A percentile compares a stretch with the other conserved stretches of the same genome.
These are phyloP conservation scores for Cassiopea xamachana DNA, from an alignment of 30 jellyfish, hydroid and myxozoan species.

Conservation along the genomic window DNA sequence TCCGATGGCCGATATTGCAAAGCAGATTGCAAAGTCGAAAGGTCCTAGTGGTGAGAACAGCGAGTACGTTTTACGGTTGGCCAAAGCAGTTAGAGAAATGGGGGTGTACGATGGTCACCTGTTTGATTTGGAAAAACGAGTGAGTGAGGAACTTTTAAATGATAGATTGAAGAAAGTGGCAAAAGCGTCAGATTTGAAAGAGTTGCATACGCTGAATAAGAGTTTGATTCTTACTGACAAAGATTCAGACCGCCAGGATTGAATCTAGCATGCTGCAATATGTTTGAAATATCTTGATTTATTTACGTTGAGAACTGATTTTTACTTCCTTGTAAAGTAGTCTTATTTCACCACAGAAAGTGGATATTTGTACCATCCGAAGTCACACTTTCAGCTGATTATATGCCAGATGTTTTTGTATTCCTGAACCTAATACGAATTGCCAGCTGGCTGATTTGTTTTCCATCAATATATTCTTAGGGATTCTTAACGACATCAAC, in stretches of 20 bases:
- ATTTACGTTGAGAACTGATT: too few relatives aligned
- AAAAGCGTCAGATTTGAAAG: neutral
- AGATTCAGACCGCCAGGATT: constrained; percentile 41
- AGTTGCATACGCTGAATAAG: neutral
- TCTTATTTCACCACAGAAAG: too few relatives aligned
- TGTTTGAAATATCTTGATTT: neutral
- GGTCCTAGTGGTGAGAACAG: constrained; percentile 97
- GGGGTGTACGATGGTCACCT: constrained; percentile 76
- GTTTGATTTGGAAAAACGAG: constrained; percentile 65
- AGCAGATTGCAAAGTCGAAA: constrained; percentile 74
- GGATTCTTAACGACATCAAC: too few relatives aligned
- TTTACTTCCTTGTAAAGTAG: too few relatives aligned
- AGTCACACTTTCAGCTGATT: too few relatives aligned
- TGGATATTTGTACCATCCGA: too few relatives aligned
- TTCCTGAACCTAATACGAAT: too few relatives aligned
- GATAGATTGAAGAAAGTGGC: neutral
- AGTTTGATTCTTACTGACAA: constrained; percentile 4
- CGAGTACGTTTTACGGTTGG: constrained; percentile 79
- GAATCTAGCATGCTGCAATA: neutral
- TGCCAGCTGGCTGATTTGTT: too few relatives aligned
- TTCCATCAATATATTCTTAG: too few relatives aligned
- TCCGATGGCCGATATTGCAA: constrained; percentile 80
- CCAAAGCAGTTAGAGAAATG: constrained; percentile 72
- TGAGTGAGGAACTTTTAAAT: constrained; percentile 35
- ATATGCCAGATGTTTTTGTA: too few relatives aligned